Evolutionary conservation across 2,888 invertebrate genomes (phyloP).

Genomic region (Vannuccia rotundouncinata): DNA sequence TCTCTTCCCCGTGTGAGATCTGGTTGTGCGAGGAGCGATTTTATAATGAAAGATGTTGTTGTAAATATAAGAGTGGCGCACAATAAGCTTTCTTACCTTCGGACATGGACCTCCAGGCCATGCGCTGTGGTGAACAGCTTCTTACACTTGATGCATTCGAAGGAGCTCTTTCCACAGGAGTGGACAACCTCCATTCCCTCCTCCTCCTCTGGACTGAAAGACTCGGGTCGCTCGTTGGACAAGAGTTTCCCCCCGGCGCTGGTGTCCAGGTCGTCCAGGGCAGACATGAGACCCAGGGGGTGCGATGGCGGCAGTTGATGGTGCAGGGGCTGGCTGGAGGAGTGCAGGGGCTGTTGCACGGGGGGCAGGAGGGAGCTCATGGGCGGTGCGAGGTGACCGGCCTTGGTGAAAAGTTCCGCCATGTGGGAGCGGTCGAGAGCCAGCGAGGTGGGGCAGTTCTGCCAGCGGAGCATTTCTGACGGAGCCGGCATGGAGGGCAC

Average conservation of each 20-base stretch:
- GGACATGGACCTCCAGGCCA: slow-evolving; percentile 89
- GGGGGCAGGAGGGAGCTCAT: slow-evolving; percentile 15
- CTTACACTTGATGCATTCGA: slow-evolving; percentile 63
- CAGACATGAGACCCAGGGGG: neutral
- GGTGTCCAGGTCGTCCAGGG: neutral
- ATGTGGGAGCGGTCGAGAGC: neutral
- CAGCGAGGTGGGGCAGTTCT: neutral
- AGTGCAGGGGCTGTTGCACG: neutral
- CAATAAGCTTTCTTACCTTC: slow-evolving; percentile 59
- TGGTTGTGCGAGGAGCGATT: too few species aligned
- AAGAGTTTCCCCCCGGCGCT: too few species aligned
- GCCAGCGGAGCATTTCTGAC: neutral
- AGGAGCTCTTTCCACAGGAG: neutral
- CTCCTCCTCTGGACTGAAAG: neutral
- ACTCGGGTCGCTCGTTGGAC: too few species aligned
- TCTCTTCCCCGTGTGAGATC: slow-evolving; percentile 76
- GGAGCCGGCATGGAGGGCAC: neutral
- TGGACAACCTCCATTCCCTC: too few species aligned
- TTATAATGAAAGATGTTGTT: neutral
- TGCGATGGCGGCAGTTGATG: too few species aligned
- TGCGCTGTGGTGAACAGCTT: slow-evolving; percentile 97
- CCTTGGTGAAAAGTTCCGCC: neutral
- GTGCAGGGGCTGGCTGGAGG: neutral
- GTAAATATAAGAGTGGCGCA: slow-evolving; percentile 19
- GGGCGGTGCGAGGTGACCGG: neutral